Conservation (phyloP, 2,113 vertebrate species). For the Cephalopholis sonnerati region DNA sequence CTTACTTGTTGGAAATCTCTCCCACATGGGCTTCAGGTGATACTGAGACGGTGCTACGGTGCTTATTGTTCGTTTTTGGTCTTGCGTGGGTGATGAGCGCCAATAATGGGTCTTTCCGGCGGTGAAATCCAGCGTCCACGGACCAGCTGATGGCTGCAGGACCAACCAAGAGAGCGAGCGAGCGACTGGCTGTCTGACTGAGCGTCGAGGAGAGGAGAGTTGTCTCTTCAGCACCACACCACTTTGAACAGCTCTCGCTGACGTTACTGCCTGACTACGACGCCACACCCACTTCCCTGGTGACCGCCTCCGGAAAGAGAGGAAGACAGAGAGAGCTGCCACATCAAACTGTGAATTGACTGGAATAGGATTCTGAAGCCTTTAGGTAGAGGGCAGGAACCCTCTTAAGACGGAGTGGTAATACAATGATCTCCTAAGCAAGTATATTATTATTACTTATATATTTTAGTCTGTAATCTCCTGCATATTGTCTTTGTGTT, state of each 20-base stretch:
- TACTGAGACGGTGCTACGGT: background rate
- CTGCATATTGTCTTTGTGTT: no score
- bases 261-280: constrained; percentile 78
- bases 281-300: constrained; percentile 76
- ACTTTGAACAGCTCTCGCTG: constrained; percentile 84
- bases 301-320: constrained; percentile 35
- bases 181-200: constrained; percentile 37
- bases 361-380: no score
- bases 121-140: constrained; percentile 47
- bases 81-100: background rate
- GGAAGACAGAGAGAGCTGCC: background rate
- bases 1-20: constrained; percentile 64
- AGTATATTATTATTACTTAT: no score
- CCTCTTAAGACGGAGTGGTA: no score
- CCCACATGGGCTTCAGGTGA: constrained; percentile 32
- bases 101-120: background rate
- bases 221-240: constrained; percentile 83
- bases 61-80: background rate
- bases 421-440: no score
- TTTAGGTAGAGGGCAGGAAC: no score
- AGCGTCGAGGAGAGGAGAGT: constrained; percentile 45
- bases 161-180: constrained; percentile 41
- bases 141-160: constrained; percentile 45
- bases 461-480: no score
- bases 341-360: no score